A percentile compares a stretch with the other conserved stretches of the same genome.
phyloP scores from a whole-genome alignment of 2,113 vertebrate genomes.

The Toxostoma redivivum region DNA sequence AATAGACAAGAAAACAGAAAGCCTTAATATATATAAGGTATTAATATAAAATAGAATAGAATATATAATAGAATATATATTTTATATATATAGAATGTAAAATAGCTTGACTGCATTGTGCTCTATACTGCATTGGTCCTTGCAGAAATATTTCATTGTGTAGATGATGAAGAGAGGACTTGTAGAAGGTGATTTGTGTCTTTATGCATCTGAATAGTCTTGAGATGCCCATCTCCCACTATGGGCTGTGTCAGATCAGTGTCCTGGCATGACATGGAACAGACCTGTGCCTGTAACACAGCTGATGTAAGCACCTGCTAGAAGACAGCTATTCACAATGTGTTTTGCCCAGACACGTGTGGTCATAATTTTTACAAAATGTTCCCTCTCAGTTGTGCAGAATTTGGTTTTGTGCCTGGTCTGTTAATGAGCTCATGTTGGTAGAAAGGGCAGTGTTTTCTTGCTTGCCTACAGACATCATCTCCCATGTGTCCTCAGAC shows the following conservation, averaged over 20 bases:
- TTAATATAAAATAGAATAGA: not conserved
- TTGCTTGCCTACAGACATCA: not conserved
- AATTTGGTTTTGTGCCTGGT: not conserved
- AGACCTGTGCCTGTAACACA: not conserved
- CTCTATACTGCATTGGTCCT: not conserved
- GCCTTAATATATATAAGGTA: not conserved
- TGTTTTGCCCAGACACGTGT: not conserved
- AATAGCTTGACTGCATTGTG: not conserved
- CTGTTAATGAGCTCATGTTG: rapidly evolving
- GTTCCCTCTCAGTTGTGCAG: not conserved
- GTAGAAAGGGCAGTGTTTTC: not conserved
- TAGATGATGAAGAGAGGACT: not conserved
- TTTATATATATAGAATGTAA: not conserved
- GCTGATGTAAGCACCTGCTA: not conserved
- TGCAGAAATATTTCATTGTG: not conserved
- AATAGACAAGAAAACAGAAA: not conserved
- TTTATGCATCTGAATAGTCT: not conserved
- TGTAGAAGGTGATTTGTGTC: not conserved
- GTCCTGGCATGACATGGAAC: rapidly evolving
- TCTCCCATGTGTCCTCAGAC: not conserved
- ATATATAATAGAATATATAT: not conserved
- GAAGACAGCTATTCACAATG: not conserved
- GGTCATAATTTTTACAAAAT: not conserved
- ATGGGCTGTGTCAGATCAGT: rapidly evolving
- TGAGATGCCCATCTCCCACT: not conserved